Base-by-base conservation (phyloP, 2,113 vertebrate species). In the Protomyctophum bolini region DNA sequence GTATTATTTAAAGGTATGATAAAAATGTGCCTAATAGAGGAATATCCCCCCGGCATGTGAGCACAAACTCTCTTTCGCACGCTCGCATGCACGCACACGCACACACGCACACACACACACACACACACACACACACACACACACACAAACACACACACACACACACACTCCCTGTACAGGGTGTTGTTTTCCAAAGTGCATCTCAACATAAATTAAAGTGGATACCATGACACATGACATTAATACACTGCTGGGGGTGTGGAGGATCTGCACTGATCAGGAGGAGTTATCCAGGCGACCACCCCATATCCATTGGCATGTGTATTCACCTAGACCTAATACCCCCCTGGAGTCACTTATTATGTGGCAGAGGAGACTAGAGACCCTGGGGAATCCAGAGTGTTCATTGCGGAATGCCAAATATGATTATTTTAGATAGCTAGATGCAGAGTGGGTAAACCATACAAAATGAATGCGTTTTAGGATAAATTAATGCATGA, bases 171-270 rank as follows among this genome's bases (percentile, higher is more conserved):
- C 58, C 46, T 46, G 52, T 49, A 12, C 56, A 10, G n/a, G n/a
- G n/a, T 21, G 21, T 4, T 49, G 57, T 66, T 75, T 66, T 29
- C 54, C 49, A 65, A 33, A 9, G 63, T 62, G 72, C 29, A 61
- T 76, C 50, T 76, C 47, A 55, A 68, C 50, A 75, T 68, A 57
- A 66, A 81, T 71, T 45, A 69, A 62, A 68, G 60, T 58, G 58
- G 21, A 52, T n/a, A 47, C 51, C 49, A 11, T 48, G 65, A 65
- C 56, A 64, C 46, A 67, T 54, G 9, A 59, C 56, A 70, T 45
- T 56, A 54, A 68, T 64, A 55, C 70, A 49, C 47, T 57, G 10
- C 69, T 64, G 63, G 74, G 70, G 65, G 72, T 58, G 3, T 4
- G 28, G 14, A 45, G 60, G 52, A 80, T 72, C 70, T 71, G 28